phyloP scores from a whole-genome alignment of 2,113 vertebrate species.

The Fregata magnificens region DNA sequence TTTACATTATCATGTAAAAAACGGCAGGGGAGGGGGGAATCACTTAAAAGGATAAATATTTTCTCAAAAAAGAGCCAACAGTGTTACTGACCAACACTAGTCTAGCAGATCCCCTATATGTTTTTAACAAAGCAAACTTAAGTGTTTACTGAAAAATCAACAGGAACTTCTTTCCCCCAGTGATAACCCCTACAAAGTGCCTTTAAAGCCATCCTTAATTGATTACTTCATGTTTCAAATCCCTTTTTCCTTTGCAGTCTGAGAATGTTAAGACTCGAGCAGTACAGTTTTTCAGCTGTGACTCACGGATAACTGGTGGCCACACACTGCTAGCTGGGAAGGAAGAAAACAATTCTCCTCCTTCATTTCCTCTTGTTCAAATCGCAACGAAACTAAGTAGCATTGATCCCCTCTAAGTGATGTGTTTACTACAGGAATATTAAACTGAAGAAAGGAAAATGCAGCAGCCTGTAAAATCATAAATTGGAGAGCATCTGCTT shows the following conservation, averaged over 20 bases:
- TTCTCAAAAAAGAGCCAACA: background rate
- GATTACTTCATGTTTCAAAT: background rate
- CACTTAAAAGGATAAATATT: background rate
- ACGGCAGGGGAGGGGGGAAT: accelerated
- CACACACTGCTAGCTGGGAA: background rate
- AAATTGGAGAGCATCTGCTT: background rate
- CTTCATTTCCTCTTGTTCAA: background rate
- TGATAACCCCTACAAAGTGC: background rate
- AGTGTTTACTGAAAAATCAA: background rate
- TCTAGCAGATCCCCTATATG: background rate
- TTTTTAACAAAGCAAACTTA: background rate
- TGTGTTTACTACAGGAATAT: background rate
- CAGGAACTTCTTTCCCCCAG: background rate
- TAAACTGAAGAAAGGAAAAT: background rate
- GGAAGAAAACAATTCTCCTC: background rate
- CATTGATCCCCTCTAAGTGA: background rate
- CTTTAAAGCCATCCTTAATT: background rate
- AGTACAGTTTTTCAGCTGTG: background rate
- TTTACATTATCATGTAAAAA: background rate
- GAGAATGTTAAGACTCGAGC: background rate
- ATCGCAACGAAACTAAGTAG: background rate
- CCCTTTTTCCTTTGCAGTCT: background rate
- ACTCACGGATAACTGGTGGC: background rate
- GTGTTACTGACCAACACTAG: background rate
- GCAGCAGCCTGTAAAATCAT: background rate